Evolutionary conservation across 2,113 vertebrate species (phyloP), one percentile per base, ranked within the genome.

Genomic region (Terrapene triunguis): DNA sequence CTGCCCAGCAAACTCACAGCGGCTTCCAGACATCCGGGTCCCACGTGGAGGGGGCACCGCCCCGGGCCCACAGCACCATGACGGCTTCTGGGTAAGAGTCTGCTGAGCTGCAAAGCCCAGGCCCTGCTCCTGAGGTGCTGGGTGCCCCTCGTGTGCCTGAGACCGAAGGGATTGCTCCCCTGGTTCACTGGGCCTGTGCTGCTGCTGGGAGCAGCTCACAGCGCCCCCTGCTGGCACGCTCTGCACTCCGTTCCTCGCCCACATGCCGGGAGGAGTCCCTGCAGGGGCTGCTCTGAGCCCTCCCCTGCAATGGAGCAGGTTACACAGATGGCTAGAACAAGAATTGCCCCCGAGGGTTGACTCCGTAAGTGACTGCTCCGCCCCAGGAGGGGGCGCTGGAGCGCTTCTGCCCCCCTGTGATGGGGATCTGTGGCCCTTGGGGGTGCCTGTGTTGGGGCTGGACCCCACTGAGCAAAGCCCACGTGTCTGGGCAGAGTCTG

Each of bases 21-120:
- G 32, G 94, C 98, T 97, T 96, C 91, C 96, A 97, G 74, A 10
- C 54, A 0, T 54, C 82, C 1, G 98, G 96, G 79, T 98, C 98
- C 84, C 96, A 72, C 80, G 95, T 88, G 86, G 97, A 82, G 94
- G 98, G 84, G 95, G 97, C 86, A 88, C 98, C 89, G 87, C 98
- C 82, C 97, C 95, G 98, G 86, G 95, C 93, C 1, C 65, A 97
- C 94, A 98, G 98, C 88, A 96, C 98, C 91, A 99, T 99, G 99
- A 98, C 98, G 32, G 98, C 98, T 42, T 99, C 99, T 47, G 98
- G 99, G 99, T 99, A 98, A 98, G 98, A 97, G 53, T 27, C 35
- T 59, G 5, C 91, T 74, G 35, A 48, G 27, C 35, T 27, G n/a
- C n/a, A 14, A 32, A n/a, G 10, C 50, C 35, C 50, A 38, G 65